Evolutionary conservation across 1,140 invertebrate genomes (phyloP).

Genomic region (Lucilia cuprina): DNA sequence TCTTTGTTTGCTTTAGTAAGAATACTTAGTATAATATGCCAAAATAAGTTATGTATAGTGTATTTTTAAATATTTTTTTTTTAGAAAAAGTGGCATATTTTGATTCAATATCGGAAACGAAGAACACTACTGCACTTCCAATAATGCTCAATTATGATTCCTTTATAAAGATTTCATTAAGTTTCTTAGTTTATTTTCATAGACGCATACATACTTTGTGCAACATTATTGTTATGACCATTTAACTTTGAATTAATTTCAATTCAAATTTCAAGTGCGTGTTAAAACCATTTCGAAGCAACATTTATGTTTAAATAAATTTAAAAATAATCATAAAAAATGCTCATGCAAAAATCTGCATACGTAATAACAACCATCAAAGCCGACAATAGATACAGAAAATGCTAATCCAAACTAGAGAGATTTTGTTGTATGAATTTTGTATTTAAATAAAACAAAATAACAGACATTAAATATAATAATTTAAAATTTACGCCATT

Average conservation of each 20-base stretch:
- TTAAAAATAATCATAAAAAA: background rate
- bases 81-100: no score
- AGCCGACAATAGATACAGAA: background rate
- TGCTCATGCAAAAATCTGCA: background rate
- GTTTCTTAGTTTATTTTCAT: no score
- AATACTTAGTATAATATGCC: no score
- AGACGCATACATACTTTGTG: no score
- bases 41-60: no score
- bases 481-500: slow-evolving; percentile 18
- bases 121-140: no score
- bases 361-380: background rate
- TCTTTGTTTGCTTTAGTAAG: background rate
- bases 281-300: background rate
- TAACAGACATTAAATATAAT: background rate
- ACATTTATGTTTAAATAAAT: background rate
- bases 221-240: background rate
- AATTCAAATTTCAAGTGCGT: background rate
- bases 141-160: no score
- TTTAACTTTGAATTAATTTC: background rate
- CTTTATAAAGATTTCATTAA: no score
- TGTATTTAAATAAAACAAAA: background rate
- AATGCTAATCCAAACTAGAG: background rate
- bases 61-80: no score
- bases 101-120: no score
- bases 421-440: background rate